phyloP scores from a whole-genome alignment of 2,113 vertebrate species.

The Chrysochloris asiatica region DNA sequence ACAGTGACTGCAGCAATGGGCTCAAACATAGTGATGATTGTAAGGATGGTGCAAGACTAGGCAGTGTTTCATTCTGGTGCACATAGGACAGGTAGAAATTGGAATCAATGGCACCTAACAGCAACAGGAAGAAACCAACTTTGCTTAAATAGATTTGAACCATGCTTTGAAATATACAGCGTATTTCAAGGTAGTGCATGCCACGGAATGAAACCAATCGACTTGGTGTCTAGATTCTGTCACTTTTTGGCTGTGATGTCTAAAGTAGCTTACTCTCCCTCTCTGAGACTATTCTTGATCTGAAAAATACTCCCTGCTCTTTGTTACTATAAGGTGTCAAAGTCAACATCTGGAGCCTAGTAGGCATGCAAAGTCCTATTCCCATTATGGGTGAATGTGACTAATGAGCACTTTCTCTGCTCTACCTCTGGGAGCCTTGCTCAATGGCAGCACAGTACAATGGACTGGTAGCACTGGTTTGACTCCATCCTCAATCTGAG shows the following conservation, averaged over 20 bases:
- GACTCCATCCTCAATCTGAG: not conserved
- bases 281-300: not conserved
- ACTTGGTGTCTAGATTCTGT: not conserved
- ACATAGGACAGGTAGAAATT: not conserved
- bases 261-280: not conserved
- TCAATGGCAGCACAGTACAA: not conserved
- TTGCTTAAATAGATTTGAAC: not conserved
- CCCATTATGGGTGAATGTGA: not conserved
- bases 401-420: not conserved
- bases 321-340: not conserved
- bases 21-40: too few relatives aligned
- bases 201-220: rapidly evolving
- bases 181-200: not conserved
- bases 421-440: not conserved
- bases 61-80: too few relatives aligned
- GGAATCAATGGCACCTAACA: not conserved
- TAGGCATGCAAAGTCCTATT: not conserved
- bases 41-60: not conserved
- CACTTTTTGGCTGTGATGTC: not conserved
- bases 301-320: not conserved
- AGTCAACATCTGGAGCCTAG: not conserved
- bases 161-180: not conserved
- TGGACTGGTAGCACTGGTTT: not conserved
- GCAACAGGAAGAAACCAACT: not conserved
- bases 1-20: too few relatives aligned